A percentile compares a stretch with the other conserved stretches of the same genome.
Conservation (phyloP, 1,140 invertebrate genomes). For the Odontomachus brunneus region DNA sequence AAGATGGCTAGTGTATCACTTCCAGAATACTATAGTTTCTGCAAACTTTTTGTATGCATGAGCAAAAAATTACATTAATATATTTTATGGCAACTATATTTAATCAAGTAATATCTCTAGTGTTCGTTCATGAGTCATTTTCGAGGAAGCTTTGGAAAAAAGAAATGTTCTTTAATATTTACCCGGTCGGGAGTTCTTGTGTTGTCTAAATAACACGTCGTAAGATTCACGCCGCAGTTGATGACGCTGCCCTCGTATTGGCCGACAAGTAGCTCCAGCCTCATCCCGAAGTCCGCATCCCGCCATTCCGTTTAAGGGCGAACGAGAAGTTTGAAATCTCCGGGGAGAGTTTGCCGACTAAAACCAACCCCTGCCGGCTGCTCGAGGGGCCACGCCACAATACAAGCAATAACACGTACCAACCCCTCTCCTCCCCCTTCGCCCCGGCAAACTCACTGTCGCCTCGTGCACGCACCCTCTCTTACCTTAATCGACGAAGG, state of each 20-base stretch:
- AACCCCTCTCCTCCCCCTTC: slow-evolving; percentile 53
- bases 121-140: too few species aligned
- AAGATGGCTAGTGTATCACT: too few species aligned
- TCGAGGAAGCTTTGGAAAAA: not conserved
- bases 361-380: slow-evolving; percentile 77
- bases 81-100: too few species aligned
- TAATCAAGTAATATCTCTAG: too few species aligned
- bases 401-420: slow-evolving; percentile 83
- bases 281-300: slow-evolving; percentile 33
- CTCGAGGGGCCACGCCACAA: slow-evolving; percentile 80
- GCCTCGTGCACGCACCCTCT: slow-evolving; percentile 71
- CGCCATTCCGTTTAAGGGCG: slow-evolving; percentile 68
- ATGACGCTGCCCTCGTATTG: slow-evolving; percentile 46
- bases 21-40: too few species aligned
- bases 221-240: not conserved
- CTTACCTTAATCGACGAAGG: slow-evolving; percentile 82
- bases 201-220: not conserved
- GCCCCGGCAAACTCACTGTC: slow-evolving; percentile 56
- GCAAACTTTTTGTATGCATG: too few species aligned
- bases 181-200: not conserved
- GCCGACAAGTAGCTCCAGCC: slow-evolving; percentile 70
- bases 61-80: too few species aligned
- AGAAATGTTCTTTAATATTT: not conserved
- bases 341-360: slow-evolving; percentile 76
- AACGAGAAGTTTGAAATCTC: slow-evolving; percentile 73